A percentile compares a stretch with the other conserved stretches of the same genome.
Evolutionary conservation across 2,797 vertebrate genomes (phyloP).

Genomic region (Hippocampus kuda): DNA sequence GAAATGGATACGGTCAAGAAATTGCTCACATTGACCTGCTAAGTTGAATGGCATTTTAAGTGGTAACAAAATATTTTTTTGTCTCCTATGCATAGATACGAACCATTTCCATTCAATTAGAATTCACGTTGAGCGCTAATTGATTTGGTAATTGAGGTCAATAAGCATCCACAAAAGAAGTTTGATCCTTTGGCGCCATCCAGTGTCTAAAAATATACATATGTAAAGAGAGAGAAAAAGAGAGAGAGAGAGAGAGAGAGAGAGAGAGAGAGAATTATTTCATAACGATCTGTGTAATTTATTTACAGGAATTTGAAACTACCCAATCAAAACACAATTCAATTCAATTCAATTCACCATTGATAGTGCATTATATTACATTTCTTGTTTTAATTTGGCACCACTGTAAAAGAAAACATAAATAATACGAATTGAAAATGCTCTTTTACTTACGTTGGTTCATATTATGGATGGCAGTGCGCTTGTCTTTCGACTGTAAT

Average conservation of each 20-base stretch:
- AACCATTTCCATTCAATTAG: background rate
- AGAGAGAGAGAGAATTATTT: background rate
- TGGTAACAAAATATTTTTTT: too few relatives aligned
- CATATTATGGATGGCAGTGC: background rate
- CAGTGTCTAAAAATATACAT: conserved; percentile 12
- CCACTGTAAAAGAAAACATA: background rate
- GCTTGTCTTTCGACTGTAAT: too few relatives aligned
- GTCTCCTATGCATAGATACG: background rate
- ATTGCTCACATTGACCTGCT: background rate
- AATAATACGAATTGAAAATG: background rate
- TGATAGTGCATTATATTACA: too few relatives aligned
- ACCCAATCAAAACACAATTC: background rate
- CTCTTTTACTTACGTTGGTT: background rate
- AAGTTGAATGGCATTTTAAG: background rate
- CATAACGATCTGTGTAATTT: background rate
- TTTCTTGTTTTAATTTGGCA: background rate
- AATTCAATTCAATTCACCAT: background rate
- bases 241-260: too few relatives aligned
- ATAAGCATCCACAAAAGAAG: background rate
- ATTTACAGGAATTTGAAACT: background rate
- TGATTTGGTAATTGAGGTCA: too few relatives aligned
- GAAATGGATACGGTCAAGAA: background rate
- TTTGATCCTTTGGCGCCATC: conserved; percentile 37
- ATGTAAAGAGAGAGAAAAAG: background rate
- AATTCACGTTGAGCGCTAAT: background rate